Conservation (phyloP, 30 jellyfish, hydroid and myxozoan species). For the Rhopilema esculentum region DNA sequence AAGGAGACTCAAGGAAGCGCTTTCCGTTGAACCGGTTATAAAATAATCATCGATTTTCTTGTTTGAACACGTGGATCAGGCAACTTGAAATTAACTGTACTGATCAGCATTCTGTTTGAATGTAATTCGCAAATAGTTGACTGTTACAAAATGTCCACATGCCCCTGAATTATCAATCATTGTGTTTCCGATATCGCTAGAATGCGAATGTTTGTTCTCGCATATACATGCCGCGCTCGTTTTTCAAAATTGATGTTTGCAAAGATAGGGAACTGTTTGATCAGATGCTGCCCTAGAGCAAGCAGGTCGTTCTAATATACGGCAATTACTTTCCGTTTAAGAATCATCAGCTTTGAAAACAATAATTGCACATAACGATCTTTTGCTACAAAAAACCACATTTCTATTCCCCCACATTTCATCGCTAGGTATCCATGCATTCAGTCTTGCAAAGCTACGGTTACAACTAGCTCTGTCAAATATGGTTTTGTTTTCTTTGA, state of each 20-base stretch:
- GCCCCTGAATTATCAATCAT: not conserved
- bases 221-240: not conserved
- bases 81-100: not conserved
- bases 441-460: not conserved
- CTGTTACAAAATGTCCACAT: not conserved
- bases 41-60: not conserved
- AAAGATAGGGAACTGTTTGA: not conserved
- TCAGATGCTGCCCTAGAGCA: not conserved
- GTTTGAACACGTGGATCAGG: not conserved
- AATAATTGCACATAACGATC: not conserved
- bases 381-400: not conserved
- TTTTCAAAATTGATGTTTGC: not conserved
- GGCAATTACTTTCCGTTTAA: not conserved
- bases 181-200: not conserved
- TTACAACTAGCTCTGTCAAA: no score
- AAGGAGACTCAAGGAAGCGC: no score
- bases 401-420: not conserved
- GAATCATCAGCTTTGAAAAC: not conserved
- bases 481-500: no score
- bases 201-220: not conserved
- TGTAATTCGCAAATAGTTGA: not conserved
- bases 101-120: not conserved
- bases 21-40: no score
- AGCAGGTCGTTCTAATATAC: not conserved
- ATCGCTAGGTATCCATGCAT: not conserved